phyloP scores from a whole-genome alignment of 2,113 vertebrate genomes.

The Brachionichthys hirsutus region DNA sequence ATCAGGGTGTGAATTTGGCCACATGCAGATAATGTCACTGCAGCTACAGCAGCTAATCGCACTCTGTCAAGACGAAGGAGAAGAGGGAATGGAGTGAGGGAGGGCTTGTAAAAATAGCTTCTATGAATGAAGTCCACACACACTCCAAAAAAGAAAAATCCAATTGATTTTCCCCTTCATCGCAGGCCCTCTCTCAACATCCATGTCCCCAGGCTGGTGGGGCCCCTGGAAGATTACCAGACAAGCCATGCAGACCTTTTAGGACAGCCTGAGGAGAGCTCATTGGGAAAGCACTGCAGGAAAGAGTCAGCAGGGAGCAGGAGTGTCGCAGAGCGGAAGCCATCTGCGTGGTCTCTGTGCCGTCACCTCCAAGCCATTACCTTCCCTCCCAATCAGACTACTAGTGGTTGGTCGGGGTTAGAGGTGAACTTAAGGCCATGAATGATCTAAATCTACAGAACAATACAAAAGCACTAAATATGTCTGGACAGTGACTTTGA shows the following conservation, averaged over 20 bases:
- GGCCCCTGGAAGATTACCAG: constrained; percentile 71
- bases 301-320: constrained; percentile 17
- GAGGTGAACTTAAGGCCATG: constrained; percentile 47
- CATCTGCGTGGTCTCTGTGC: constrained; percentile 19
- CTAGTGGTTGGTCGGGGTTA: constrained; percentile 57
- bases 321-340: constrained; percentile 39
- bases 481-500: constrained; percentile 30
- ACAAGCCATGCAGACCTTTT: constrained; percentile 92
- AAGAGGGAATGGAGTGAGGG: constrained; percentile 91
- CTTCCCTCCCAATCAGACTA: constrained; percentile 55
- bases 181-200: constrained; percentile 88
- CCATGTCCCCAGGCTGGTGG: constrained; percentile 86
- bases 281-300: constrained; percentile 51
- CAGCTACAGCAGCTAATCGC: constrained; percentile 70
- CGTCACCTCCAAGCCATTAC: constrained; percentile 27
- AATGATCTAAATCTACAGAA: constrained; percentile 27
- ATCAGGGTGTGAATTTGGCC: constrained; percentile 72
- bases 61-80: constrained; percentile 69
- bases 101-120: constrained; percentile 74
- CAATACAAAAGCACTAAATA: constrained; percentile 34
- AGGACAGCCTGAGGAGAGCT: constrained; percentile 85
- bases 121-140: neutral
- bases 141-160: neutral
- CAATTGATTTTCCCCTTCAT: constrained; percentile 32
- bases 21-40: constrained; percentile 86